Evolutionary conservation across 2,797 vertebrate genomes (phyloP).

Genomic region (Manis crassicaudata): DNA sequence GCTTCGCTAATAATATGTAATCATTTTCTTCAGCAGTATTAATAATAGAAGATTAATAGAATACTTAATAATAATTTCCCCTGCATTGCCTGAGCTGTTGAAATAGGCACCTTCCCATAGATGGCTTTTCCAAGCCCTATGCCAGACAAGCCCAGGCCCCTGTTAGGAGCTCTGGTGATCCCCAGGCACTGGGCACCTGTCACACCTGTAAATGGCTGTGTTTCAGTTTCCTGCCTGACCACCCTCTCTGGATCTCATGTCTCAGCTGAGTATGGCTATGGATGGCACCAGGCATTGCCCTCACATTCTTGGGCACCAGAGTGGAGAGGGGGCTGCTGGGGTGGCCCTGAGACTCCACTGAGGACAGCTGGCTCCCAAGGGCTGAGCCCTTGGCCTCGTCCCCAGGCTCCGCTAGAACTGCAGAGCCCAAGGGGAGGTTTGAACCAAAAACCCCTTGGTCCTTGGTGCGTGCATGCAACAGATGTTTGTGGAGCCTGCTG

Average conservation of each 20-base stretch:
- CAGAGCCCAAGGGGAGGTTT: neutral
- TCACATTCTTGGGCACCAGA: neutral
- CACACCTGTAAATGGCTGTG: neutral
- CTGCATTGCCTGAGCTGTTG: accelerated
- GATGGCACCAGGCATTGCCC: neutral
- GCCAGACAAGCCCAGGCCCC: accelerated
- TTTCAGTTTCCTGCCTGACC: accelerated
- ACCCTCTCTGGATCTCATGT: neutral
- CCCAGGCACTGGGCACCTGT: neutral
- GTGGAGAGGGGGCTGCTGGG: neutral
- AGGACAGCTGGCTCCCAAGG: accelerated
- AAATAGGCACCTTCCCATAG: accelerated
- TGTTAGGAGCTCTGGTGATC: accelerated
- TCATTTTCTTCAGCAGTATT: neutral
- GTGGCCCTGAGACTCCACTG: accelerated
- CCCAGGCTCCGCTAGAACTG: neutral
- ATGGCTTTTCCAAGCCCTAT: neutral
- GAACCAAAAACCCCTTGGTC: accelerated
- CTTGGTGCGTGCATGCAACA: accelerated
- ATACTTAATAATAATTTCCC: neutral
- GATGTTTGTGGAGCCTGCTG: accelerated
- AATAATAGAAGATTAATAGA: neutral
- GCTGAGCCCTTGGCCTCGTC: neutral
- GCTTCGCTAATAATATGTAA: accelerated
- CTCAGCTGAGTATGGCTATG: neutral